These are phyloP conservation scores for Ovibos moschatus DNA, from an alignment of 2,113 vertebrate genomes.

Conservation along the genomic window DNA sequence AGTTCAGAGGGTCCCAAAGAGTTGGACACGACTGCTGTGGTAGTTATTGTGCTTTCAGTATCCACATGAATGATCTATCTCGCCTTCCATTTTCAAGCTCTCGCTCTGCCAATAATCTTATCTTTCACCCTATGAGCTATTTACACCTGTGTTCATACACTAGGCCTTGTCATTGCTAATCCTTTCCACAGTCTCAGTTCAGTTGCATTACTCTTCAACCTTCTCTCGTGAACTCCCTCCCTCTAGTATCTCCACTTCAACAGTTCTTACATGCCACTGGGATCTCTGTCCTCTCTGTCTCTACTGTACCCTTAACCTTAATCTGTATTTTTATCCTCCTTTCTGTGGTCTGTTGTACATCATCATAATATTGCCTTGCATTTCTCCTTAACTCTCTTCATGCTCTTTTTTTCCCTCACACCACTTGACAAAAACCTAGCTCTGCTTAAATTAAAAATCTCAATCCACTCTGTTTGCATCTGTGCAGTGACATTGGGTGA, in stretches of 20 bases:
- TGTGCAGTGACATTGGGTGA: not conserved
- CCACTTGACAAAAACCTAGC: not conserved
- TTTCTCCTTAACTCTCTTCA: not conserved
- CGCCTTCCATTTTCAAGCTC: not conserved
- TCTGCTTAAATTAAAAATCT: not conserved
- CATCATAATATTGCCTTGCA: not conserved
- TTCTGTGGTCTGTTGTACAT: not conserved
- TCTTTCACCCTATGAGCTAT: not conserved
- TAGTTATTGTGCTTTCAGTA: not conserved
- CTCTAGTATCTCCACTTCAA: not conserved
- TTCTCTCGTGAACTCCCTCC: not conserved
- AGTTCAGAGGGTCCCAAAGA: not conserved
- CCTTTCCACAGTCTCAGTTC: not conserved
- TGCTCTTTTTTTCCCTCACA: not conserved
- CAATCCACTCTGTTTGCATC: not conserved
- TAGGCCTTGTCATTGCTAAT: not conserved
- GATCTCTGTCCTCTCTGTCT: not conserved
- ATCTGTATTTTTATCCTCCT: not conserved
- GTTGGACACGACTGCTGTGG: not conserved
- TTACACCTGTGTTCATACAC: not conserved
- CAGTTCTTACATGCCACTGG: not conserved
- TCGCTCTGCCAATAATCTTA: not conserved
- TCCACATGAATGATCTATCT: not conserved
- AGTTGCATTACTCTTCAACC: not conserved
- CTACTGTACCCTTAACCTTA: not conserved